Base-by-base conservation (phyloP, 2,797 vertebrate genomes). In the Danio aesculapii region DNA sequence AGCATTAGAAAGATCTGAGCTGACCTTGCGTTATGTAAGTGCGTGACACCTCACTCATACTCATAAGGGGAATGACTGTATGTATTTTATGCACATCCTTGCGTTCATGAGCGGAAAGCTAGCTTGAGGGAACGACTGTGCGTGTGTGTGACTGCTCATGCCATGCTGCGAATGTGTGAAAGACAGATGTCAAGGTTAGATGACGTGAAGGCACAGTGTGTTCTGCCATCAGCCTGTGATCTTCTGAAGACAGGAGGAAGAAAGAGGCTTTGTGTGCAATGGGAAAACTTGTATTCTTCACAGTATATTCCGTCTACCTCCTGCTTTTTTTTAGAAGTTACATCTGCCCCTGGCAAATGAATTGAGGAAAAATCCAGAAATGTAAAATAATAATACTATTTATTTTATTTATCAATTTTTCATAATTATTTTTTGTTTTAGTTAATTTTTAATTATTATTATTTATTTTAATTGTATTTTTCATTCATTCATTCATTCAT, bases 51-150 rank as follows among this genome's bases (percentile, higher is more conserved):
- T 79, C 64, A n/a, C 58, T 73, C 44, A 53, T 13, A 12, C 73
- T 83, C 30, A 55, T 59, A 82, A 83, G 69, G 67, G 77, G 14
- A 71, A 79, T 84, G 83, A 84, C 77, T 84, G 75, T 67, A 80
- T 79, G 69, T 49, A 21, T 74, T 30, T 16, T 19, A 8, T 53
- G 61, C 76, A 49, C 62, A 5, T 72, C 52, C 43, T 14, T 30
- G 21, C 30, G 43, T 14, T 7, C 44, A 16, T 73, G 82, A 50
- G 52, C 67, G 21, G 68, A 80, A 71, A 47, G 75, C 79, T 76
- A 46, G 79, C 79, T 76, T 46, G 79, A 70, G 30, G 77, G 41
- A 30, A 47, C 3, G 13, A 13, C 47, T 43, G n/a, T n/a, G 30
- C 30, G 59, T 47, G 49, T 58, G 57, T 14, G 39, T 69, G 73